Evolutionary conservation across 2,888 invertebrate genomes (phyloP).

Genomic region (Netelia virgata): DNA sequence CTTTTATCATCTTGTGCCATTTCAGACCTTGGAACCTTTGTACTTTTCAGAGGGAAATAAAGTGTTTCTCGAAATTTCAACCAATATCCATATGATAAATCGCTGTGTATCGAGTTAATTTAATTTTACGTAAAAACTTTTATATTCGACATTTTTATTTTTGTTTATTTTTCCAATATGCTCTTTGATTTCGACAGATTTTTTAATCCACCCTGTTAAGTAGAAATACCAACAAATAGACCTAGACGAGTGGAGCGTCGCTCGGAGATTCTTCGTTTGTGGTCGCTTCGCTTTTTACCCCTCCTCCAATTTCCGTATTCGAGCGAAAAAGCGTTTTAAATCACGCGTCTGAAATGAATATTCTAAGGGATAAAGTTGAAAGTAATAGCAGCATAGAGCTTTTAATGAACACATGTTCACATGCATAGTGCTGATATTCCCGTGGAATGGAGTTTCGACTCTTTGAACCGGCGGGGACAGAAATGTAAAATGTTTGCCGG

Average conservation of each 20-base stretch:
- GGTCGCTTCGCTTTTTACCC: conserved; percentile 37
- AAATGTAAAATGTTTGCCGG: conserved; percentile 17
- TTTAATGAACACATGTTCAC: conserved; percentile 31
- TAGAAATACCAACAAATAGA: not conserved
- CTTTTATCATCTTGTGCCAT: not conserved
- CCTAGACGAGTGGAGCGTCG: not conserved
- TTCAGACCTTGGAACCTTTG: not conserved
- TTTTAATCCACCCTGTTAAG: too few relatives aligned
- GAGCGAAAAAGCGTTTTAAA: not conserved
- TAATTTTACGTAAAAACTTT: too few relatives aligned
- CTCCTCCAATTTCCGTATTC: conserved; percentile 3
- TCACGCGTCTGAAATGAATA: not conserved
- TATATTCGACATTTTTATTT: too few relatives aligned
- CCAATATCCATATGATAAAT: too few relatives aligned
- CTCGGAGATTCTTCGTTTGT: conserved; percentile 11
- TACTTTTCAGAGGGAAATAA: not conserved
- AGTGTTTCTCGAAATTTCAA: too few relatives aligned
- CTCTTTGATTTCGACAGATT: not conserved
- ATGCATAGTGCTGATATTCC: conserved; percentile 2
- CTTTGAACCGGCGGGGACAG: conserved; percentile 9
- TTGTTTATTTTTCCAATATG: not conserved
- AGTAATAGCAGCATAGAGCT: conserved; percentile 15
- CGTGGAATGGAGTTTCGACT: not conserved
- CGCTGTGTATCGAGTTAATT: too few relatives aligned
- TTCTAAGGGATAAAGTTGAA: conserved; percentile 26